Conservation (phyloP, 2,888 invertebrate genomes). For the Diarsia rubi region DNA sequence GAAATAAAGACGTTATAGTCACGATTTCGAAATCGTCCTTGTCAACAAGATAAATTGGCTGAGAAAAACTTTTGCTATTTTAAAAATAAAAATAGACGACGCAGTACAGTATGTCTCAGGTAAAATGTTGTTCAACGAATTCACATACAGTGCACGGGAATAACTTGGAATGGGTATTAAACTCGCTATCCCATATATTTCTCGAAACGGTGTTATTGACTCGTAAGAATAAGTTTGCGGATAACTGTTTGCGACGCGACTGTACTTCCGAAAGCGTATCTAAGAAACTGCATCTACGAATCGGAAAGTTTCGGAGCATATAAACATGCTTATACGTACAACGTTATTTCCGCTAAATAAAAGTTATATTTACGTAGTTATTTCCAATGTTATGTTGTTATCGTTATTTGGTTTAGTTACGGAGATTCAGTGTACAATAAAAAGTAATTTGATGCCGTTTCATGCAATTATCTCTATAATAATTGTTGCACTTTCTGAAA, state of each 20-base stretch:
- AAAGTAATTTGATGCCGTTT: constrained; percentile 34
- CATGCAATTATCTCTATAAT: constrained; percentile 16
- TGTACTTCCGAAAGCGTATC: constrained; percentile 70
- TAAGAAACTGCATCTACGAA: constrained; percentile 67
- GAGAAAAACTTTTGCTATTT: constrained; percentile 22
- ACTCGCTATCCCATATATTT: constrained; percentile 70
- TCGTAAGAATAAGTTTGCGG: constrained; percentile 80
- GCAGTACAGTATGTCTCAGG: constrained; percentile 62
- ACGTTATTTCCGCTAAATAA: constrained; percentile 67
- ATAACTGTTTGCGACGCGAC: constrained; percentile 78
- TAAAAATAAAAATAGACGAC: constrained; percentile 45
- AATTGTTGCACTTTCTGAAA: background rate
- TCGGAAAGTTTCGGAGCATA: constrained; percentile 69
- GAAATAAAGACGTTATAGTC: constrained; percentile 39
- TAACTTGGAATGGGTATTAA: constrained; percentile 68
- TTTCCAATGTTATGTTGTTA: constrained; percentile 62
- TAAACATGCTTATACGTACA: constrained; percentile 68
- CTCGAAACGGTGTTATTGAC: constrained; percentile 88
- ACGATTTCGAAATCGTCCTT: constrained; percentile 42
- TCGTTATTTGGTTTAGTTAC: constrained; percentile 45
- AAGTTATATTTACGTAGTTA: constrained; percentile 68
- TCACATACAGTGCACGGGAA: constrained; percentile 58
- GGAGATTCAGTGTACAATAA: constrained; percentile 23
- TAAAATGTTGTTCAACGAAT: constrained; percentile 64
- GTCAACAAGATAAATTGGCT: constrained; percentile 41